Conservation (phyloP, 2,888 invertebrate genomes). For the Penaeus monodon region DNA sequence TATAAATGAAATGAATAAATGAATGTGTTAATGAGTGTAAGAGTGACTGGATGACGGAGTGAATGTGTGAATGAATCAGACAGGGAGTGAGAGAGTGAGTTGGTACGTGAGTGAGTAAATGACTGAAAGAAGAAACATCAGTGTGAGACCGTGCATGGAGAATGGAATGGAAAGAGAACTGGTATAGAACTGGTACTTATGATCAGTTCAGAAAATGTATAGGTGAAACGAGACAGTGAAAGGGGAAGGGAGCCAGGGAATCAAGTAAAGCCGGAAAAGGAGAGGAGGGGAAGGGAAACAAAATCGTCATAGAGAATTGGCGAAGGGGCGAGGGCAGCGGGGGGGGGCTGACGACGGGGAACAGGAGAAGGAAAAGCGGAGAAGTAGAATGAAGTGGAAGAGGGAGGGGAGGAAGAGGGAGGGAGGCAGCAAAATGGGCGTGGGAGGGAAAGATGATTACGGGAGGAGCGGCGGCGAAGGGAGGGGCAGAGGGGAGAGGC, state of each 20-base stretch:
- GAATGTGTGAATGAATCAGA: too few relatives aligned
- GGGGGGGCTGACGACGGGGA: neutral
- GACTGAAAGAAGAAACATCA: too few relatives aligned
- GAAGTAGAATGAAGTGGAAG: neutral
- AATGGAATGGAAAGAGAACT: too few relatives aligned
- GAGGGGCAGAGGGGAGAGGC: neutral
- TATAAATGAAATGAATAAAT: too few relatives aligned
- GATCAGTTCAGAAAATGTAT: neutral
- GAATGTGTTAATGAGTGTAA: too few relatives aligned
- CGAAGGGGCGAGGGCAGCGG: neutral
- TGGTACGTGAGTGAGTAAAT: too few relatives aligned
- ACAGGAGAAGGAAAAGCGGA: neutral
- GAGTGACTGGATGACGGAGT: too few relatives aligned
- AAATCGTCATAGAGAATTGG: neutral
- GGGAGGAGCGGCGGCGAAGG: neutral
- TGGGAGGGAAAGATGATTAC: neutral
- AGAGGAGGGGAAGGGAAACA: neutral
- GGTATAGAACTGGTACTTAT: too few relatives aligned
- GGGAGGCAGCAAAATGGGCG: neutral
- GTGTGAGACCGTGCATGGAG: too few relatives aligned
- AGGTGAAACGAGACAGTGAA: neutral
- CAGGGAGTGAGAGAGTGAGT: too few relatives aligned
- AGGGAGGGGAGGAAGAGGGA: neutral
- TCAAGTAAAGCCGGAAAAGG: neutral
- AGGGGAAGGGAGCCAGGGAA: neutral